These are phyloP conservation scores for Paraescarpia echinospica DNA, from an alignment of 1,140 invertebrate genomes.

Conservation along the genomic window DNA sequence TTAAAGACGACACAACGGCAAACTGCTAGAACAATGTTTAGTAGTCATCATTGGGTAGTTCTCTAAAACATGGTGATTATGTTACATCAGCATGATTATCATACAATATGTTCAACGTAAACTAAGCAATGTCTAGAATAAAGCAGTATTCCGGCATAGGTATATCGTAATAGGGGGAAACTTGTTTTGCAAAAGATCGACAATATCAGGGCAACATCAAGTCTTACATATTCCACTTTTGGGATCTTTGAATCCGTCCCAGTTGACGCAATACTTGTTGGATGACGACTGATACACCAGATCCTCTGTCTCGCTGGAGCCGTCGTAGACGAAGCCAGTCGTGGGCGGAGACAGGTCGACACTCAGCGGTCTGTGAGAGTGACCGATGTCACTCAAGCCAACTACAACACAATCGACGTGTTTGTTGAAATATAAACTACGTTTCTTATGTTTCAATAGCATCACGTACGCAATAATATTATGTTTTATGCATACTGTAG, in stretches of 20 bases:
- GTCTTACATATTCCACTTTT: conserved; percentile 14
- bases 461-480: too few species aligned
- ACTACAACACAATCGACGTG: neutral
- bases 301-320: neutral
- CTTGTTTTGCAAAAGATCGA: neutral
- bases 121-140: too few species aligned
- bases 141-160: too few species aligned
- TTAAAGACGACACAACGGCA: too few species aligned
- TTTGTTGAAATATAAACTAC: neutral
- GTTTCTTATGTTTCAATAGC: too few species aligned
- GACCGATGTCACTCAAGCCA: conserved; percentile 6
- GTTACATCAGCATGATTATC: too few species aligned
- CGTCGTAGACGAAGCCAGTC: neutral
- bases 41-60: too few species aligned
- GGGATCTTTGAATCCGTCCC: conserved; percentile 12
- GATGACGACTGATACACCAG: neutral
- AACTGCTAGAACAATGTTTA: too few species aligned
- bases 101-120: too few species aligned
- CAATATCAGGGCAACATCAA: neutral
- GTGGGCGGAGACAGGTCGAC: conserved; percentile 2
- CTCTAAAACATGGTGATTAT: too few species aligned
- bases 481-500: too few species aligned
- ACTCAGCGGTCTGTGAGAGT: neutral
- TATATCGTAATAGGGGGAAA: too few species aligned
- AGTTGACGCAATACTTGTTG: neutral